Conservation (phyloP, 2,113 vertebrate species). For the Bettongia penicillata region DNA sequence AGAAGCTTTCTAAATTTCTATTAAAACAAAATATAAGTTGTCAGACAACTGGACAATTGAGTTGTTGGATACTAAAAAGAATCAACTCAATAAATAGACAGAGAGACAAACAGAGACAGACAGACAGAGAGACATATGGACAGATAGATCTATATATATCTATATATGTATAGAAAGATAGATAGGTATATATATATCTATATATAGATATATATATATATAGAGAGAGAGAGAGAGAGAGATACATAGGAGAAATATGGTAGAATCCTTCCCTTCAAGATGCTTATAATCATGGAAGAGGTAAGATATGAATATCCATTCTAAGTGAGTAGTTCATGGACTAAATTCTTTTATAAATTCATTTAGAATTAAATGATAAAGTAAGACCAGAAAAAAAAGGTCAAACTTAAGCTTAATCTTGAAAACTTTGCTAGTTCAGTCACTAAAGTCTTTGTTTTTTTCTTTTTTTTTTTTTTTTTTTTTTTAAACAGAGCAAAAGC, state of each 20-base stretch:
- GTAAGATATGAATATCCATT: not conserved
- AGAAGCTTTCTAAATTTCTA: conserved; percentile 40
- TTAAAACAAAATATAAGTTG: not conserved
- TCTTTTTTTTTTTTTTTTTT: no score
- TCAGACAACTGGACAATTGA: conserved; percentile 27
- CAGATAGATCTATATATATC: not conserved
- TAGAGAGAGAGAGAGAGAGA: no score
- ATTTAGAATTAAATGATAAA: no score
- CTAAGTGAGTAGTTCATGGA: not conserved
- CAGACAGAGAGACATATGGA: not conserved
- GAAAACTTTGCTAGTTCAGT: no score
- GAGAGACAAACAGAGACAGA: not conserved
- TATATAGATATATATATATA: not conserved
- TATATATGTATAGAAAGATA: not conserved
- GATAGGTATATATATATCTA: no score
- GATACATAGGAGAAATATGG: not conserved
- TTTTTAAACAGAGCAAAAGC: no score
- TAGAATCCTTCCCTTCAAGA: not conserved
- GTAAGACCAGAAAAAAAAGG: no score
- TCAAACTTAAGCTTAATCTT: no score
- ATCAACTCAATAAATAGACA: not conserved
- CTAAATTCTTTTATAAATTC: not conserved
- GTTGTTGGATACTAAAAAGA: not conserved
- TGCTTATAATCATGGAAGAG: not conserved
- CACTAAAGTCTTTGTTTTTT: no score